These are phyloP conservation scores for Petrocephalus sullivani DNA, from an alignment of 2,797 vertebrate species.

Conservation along the genomic window DNA sequence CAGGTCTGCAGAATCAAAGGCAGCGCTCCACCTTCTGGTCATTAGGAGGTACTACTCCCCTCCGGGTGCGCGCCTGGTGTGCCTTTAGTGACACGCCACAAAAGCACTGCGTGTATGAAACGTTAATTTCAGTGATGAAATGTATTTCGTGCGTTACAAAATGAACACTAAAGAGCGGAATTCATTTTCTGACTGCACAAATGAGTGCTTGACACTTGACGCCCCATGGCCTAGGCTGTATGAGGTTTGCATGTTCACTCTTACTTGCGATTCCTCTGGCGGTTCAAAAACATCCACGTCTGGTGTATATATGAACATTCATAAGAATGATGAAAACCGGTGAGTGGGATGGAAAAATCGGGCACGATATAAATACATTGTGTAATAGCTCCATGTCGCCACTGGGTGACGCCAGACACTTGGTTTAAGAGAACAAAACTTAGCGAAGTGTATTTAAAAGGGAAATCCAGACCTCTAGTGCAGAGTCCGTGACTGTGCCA, in stretches of 20 bases:
- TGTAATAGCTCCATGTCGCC: not conserved
- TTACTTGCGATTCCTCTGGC: not conserved
- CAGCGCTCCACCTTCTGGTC: too few relatives aligned
- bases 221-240: not conserved
- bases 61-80: too few relatives aligned
- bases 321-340: not conserved
- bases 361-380: not conserved
- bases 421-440: not conserved
- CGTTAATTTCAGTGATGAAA: not conserved
- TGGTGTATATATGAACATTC: not conserved
- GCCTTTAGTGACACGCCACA: too few relatives aligned
- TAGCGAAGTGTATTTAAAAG: not conserved
- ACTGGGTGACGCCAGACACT: slow-evolving; percentile 12
- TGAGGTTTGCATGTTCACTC: not conserved
- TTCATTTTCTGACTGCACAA: too few relatives aligned
- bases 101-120: too few relatives aligned
- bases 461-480: not conserved
- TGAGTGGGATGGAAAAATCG: not conserved
- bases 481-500: not conserved
- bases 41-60: too few relatives aligned
- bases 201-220: not conserved
- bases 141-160: not conserved
- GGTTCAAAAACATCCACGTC: not conserved
- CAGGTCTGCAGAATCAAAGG: too few relatives aligned
- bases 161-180: too few relatives aligned